Evolutionary conservation across 2,113 vertebrate genomes (phyloP).

Genomic region (Hoplias malabaricus): DNA sequence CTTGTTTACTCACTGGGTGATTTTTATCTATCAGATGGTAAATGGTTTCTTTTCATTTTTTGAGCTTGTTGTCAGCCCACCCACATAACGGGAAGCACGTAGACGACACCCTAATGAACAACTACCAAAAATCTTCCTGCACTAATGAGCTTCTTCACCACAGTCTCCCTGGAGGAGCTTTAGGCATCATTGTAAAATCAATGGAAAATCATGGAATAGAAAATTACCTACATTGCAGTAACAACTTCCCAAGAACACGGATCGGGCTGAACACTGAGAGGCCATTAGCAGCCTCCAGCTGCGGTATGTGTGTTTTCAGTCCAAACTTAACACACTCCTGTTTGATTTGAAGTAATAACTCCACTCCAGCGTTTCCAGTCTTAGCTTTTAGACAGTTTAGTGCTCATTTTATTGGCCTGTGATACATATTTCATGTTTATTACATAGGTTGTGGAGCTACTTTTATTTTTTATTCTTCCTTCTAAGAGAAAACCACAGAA

Average conservation of each 20-base stretch:
- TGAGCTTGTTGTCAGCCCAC: background rate
- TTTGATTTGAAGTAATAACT: background rate
- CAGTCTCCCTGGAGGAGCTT: slow-evolving; percentile 28
- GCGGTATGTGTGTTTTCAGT: background rate
- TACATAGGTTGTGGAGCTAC: background rate
- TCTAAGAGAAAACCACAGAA: too few relatives aligned
- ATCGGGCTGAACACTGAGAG: background rate
- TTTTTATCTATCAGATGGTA: background rate
- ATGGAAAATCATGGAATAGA: slow-evolving; percentile 31
- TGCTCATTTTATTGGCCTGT: too few relatives aligned
- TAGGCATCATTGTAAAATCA: slow-evolving; percentile 34
- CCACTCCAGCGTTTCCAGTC: background rate
- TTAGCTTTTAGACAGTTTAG: background rate
- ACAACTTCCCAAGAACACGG: slow-evolving; percentile 9
- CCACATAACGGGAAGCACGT: slow-evolving; percentile 12
- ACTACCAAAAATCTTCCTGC: slow-evolving; percentile 36
- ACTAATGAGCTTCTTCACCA: slow-evolving; percentile 37
- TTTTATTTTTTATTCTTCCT: too few relatives aligned
- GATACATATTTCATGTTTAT: background rate
- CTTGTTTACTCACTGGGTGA: background rate
- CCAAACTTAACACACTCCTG: slow-evolving; percentile 8
- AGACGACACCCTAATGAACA: slow-evolving; percentile 35
- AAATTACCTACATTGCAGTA: slow-evolving; percentile 38
- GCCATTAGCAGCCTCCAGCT: slow-evolving; percentile 22
- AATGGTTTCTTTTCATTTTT: background rate